Percentiles rank a stretch among this genome's conserved stretches.
These are phyloP conservation scores for Montipora efflorescens DNA, from an alignment of 64 coral and sea anemone species.

Conservation along the genomic window DNA sequence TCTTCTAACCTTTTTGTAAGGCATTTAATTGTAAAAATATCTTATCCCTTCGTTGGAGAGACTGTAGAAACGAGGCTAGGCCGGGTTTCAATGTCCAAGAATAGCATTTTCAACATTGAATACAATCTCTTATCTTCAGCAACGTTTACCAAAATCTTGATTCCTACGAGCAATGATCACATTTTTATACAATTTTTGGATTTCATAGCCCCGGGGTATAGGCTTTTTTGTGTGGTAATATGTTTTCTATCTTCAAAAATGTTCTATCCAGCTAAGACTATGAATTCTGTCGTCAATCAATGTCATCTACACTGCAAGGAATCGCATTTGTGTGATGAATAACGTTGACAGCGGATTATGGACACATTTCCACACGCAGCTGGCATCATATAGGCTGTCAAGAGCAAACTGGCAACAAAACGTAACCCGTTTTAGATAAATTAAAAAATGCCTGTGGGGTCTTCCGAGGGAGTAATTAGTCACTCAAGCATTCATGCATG, in stretches of 20 bases:
- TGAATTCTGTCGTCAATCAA: neutral
- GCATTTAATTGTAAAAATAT: too few relatives aligned
- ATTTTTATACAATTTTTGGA: neutral
- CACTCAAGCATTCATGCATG: neutral
- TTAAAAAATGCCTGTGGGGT: neutral
- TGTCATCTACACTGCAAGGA: neutral
- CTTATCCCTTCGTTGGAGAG: too few relatives aligned
- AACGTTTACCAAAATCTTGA: too few relatives aligned
- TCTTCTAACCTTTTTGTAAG: too few relatives aligned
- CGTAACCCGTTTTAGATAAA: neutral
- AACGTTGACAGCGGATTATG: constrained; percentile 14
- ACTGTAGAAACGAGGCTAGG: too few relatives aligned
- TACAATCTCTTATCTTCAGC: too few relatives aligned
- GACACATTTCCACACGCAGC: neutral
- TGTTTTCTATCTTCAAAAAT: too few relatives aligned
- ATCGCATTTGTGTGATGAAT: neutral
- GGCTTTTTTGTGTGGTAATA: neutral
- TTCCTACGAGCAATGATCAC: too few relatives aligned
- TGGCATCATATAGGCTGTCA: neutral
- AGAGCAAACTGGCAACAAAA: constrained; percentile 9
- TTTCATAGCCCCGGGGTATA: neutral
- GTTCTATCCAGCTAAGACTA: neutral
- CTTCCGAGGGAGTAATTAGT: neutral
- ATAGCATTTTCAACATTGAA: too few relatives aligned
- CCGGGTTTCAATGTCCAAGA: too few relatives aligned